A percentile compares a stretch with the other conserved stretches of the same genome.
Evolutionary conservation across 1,140 invertebrate genomes (phyloP).

Genomic region (Plectus sambesii): DNA sequence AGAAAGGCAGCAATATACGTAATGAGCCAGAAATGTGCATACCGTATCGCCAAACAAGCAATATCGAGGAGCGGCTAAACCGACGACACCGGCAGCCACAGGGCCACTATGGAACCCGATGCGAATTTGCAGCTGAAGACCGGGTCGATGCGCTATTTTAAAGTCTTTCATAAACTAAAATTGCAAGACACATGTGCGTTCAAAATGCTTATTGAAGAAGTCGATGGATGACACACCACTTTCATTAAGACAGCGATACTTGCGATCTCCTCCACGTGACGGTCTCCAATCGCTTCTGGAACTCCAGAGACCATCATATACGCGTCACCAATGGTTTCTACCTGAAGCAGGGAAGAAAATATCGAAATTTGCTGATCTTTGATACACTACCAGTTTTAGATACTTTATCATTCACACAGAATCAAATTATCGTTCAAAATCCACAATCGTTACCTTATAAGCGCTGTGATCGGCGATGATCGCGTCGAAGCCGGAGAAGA

Average conservation of each 20-base stretch:
- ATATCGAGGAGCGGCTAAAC: slow-evolving; percentile 78
- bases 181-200: no score
- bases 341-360: slow-evolving; percentile 46
- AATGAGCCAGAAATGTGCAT: no score
- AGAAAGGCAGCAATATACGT: no score
- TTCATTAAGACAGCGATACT: slow-evolving; percentile 73
- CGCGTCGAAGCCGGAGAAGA: slow-evolving; percentile 45
- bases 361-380: neutral
- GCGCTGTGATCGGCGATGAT: slow-evolving; percentile 46
- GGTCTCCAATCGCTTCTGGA: slow-evolving; percentile 63
- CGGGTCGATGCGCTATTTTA: slow-evolving; percentile 72
- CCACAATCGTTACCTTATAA: slow-evolving; percentile 37
- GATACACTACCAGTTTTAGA: neutral
- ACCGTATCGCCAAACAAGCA: no score
- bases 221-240: slow-evolving; percentile 18
- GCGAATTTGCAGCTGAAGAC: slow-evolving; percentile 72
- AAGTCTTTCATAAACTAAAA: slow-evolving; percentile 73
- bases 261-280: slow-evolving; percentile 55
- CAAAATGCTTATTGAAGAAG: slow-evolving; percentile 44
- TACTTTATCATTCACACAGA: neutral
- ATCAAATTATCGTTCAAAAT: neutral
- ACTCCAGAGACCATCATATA: slow-evolving; percentile 81
- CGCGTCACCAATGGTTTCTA: slow-evolving; percentile 80
- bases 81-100: slow-evolving; percentile 76
- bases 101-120: slow-evolving; percentile 87